Evolutionary conservation across 2,888 invertebrate species (phyloP).

Genomic region (Andrena bucephala): DNA sequence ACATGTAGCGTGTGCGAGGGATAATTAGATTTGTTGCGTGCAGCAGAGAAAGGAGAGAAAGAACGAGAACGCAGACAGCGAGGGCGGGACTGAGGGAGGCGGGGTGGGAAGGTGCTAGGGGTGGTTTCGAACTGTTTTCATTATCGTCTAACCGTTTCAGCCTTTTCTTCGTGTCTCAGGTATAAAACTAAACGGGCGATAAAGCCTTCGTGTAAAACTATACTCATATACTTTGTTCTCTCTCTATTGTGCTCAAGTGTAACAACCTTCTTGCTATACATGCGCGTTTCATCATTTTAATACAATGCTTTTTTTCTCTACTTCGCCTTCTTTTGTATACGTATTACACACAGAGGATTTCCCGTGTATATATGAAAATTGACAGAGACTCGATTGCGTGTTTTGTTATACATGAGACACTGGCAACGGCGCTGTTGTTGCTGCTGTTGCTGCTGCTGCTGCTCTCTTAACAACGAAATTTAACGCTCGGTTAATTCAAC

Average conservation of each 20-base stretch:
- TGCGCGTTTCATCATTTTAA: slow-evolving; percentile 45
- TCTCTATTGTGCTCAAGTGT: slow-evolving; percentile 71
- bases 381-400: slow-evolving; percentile 62
- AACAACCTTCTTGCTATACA: slow-evolving; percentile 60
- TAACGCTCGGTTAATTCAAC: slow-evolving; percentile 41
- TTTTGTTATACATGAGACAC: slow-evolving; percentile 73
- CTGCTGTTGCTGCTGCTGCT: slow-evolving; percentile 27
- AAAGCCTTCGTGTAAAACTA: slow-evolving; percentile 72
- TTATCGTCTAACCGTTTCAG: slow-evolving; percentile 68
- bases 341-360: slow-evolving; percentile 45
- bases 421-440: slow-evolving; percentile 58
- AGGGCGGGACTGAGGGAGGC: slow-evolving; percentile 4
- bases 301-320: slow-evolving; percentile 41
- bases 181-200: slow-evolving; percentile 71
- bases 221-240: slow-evolving; percentile 70
- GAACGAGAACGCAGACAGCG: slow-evolving; percentile 49
- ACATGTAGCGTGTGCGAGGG: slow-evolving; percentile 42
- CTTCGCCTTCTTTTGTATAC: slow-evolving; percentile 43
- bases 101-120: background rate
- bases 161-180: slow-evolving; percentile 73
- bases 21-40: slow-evolving; percentile 16
- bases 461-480: slow-evolving; percentile 60
- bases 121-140: slow-evolving; percentile 49
- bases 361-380: slow-evolving; percentile 53
- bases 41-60: slow-evolving; percentile 38